Evolutionary conservation across 2,888 invertebrate species (phyloP).

Genomic region (Vanessa cardui): DNA sequence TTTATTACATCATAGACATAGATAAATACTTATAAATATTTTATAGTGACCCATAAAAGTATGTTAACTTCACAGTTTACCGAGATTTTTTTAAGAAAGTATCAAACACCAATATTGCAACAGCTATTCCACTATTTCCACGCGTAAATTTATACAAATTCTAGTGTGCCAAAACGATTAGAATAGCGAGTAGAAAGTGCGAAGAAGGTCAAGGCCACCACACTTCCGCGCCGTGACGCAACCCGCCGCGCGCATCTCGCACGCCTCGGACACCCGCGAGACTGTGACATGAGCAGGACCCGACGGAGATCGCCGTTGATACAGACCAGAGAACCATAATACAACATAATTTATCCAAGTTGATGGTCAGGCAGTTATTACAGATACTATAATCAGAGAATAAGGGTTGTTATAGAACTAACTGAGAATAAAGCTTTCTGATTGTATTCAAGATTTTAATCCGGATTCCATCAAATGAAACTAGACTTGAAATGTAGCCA

Average conservation of each 20-base stretch:
- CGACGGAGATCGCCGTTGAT: background rate
- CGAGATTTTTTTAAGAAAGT: no score
- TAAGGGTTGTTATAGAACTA: no score
- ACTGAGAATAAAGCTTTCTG: no score
- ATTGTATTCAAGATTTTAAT: no score
- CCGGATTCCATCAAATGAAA: no score
- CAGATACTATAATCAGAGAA: no score
- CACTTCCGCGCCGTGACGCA: conserved; percentile 44
- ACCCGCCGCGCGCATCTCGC: conserved; percentile 17
- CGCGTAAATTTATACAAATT: background rate
- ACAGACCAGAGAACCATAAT: background rate
- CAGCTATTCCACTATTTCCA: no score
- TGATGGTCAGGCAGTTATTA: background rate
- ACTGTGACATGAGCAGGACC: background rate
- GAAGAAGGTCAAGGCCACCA: conserved; percentile 48
- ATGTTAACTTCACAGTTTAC: no score
- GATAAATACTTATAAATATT: no score
- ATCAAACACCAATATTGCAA: no score
- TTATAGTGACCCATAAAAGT: no score
- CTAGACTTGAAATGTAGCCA: no score
- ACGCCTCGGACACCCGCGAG: background rate
- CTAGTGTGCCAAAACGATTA: background rate
- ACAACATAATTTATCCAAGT: background rate
- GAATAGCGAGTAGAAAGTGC: conserved; percentile 43
- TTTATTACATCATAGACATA: background rate